Conservation (phyloP, 2,797 vertebrate genomes). For the Loriculus beryllinus region DNA sequence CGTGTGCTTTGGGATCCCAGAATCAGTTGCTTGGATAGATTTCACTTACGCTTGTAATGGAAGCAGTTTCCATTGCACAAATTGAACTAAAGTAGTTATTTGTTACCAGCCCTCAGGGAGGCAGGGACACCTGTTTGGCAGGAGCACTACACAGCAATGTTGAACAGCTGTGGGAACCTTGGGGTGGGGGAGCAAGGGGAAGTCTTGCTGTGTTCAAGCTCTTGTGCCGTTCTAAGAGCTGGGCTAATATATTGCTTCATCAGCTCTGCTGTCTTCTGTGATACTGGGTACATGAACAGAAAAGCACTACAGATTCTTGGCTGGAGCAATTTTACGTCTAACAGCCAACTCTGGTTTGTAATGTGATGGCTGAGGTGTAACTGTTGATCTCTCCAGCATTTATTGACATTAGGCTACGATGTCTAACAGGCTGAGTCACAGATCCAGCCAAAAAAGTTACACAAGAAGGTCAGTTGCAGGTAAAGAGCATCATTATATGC, state of each 20-base stretch:
- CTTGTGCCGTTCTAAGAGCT: not conserved
- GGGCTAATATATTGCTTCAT: not conserved
- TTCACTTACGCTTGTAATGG: not conserved
- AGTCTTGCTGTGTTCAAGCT: not conserved
- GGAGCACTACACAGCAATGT: not conserved
- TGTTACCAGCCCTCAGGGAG: not conserved
- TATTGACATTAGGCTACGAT: not conserved
- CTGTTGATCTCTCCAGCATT: not conserved
- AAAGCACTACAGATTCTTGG: not conserved
- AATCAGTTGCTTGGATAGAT: not conserved
- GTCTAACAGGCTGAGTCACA: not conserved
- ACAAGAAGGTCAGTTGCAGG: slow-evolving; percentile 19
- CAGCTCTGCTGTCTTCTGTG: not conserved
- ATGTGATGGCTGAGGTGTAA: not conserved
- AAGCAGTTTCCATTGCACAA: slow-evolving; percentile 34
- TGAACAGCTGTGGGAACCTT: slow-evolving; percentile 11
- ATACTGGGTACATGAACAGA: not conserved
- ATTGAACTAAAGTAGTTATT: not conserved
- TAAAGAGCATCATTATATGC: not conserved
- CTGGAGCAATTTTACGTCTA: not conserved
- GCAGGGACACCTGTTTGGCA: slow-evolving; percentile 47
- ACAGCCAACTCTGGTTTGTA: not conserved
- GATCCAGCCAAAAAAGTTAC: not conserved
- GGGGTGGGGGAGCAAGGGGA: not conserved
- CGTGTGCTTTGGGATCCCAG: not conserved